Conservation (phyloP, 2,113 vertebrate genomes). For the Galeopterus variegatus region DNA sequence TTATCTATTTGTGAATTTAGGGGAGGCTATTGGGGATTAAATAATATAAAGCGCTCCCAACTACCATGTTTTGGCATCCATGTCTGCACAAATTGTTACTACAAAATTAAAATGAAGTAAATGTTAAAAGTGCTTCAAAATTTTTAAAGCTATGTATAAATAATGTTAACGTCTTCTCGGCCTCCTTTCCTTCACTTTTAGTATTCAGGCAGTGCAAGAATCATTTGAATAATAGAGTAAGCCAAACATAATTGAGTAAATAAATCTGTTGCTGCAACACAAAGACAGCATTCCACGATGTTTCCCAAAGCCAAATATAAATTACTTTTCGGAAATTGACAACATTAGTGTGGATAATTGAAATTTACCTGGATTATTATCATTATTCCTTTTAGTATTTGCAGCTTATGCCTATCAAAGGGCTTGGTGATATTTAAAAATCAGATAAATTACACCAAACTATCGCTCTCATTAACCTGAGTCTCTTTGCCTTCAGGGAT, state of each 20-base stretch:
- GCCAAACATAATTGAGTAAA: conserved; percentile 2
- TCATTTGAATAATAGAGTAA: not conserved
- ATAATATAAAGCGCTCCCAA: not conserved
- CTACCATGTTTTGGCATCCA: not conserved
- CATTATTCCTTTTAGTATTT: not conserved
- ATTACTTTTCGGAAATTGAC: not conserved
- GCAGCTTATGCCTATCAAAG: not conserved
- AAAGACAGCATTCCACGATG: not conserved
- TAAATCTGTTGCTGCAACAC: not conserved
- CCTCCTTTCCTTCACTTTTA: conserved; percentile 8
- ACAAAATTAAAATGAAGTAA: conserved; percentile 20
- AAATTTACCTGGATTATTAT: not conserved
- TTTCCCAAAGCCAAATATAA: not conserved
- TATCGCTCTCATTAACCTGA: not conserved
- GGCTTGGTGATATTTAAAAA: conserved; percentile 54
- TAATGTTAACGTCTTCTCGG: not conserved
- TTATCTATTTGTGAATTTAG: not conserved
- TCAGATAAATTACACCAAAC: conserved; percentile 47
- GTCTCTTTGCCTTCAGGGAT: conserved; percentile 37
- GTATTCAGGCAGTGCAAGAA: conserved; percentile 20
- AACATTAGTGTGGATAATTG: not conserved
- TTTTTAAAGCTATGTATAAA: not conserved
- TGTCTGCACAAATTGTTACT: not conserved
- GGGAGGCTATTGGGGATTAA: not conserved
- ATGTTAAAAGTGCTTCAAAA: conserved; percentile 20